Evolutionary conservation across 2,113 vertebrate genomes (phyloP).

Genomic region (Cygnus buccinator): DNA sequence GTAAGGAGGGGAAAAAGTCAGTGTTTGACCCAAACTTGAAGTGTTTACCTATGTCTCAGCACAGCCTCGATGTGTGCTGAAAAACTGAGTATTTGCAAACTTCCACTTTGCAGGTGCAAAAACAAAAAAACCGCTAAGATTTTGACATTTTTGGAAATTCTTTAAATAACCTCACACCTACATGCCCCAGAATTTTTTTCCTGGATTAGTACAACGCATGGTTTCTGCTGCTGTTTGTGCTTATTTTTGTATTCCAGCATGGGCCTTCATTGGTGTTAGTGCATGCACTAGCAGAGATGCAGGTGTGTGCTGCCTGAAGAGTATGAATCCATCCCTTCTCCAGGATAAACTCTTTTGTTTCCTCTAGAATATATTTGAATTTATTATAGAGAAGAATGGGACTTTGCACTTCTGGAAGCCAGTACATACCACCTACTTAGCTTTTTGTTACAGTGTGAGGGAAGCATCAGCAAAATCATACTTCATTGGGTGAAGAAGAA

Average conservation of each 20-base stretch:
- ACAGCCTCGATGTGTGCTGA: background rate
- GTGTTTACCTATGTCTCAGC: background rate
- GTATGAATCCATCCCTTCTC: background rate
- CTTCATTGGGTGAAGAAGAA: conserved; percentile 1
- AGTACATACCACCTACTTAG: background rate
- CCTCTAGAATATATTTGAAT: background rate
- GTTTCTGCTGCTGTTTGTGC: background rate
- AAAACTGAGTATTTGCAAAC: background rate
- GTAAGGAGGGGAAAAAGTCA: background rate
- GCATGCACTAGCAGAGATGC: background rate
- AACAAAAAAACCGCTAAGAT: background rate
- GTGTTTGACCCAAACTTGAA: background rate
- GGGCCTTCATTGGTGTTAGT: background rate
- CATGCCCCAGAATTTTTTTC: conserved; percentile 28
- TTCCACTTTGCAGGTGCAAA: background rate
- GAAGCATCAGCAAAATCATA: background rate
- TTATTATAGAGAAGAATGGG: background rate
- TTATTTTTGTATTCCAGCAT: background rate
- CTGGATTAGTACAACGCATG: background rate
- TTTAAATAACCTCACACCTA: conserved; percentile 50
- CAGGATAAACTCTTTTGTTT: background rate
- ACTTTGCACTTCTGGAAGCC: background rate
- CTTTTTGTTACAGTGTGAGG: background rate
- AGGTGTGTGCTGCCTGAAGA: background rate
- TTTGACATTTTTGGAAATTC: conserved; percentile 18